Evolutionary conservation across 2,888 invertebrate species (phyloP).

Genomic region (Tachina lurida): DNA sequence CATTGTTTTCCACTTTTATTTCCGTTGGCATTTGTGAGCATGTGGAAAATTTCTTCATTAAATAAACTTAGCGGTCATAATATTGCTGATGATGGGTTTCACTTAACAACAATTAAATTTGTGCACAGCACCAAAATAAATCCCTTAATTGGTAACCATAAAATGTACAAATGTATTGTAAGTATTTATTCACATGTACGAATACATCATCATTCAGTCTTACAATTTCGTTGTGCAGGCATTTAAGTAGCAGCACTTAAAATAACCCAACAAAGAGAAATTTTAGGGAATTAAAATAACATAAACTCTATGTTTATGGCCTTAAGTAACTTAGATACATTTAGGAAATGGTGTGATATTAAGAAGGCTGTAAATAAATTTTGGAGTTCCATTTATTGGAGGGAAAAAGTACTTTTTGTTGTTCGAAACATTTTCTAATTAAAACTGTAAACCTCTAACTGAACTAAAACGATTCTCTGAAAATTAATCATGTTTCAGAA

Average conservation of each 20-base stretch:
- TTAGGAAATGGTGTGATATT: background rate
- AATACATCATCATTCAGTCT: slow-evolving; percentile 24
- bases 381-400: too few species aligned
- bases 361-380: too few species aligned
- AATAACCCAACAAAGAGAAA: slow-evolving; percentile 10
- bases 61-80: slow-evolving; percentile 71
- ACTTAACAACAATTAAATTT: slow-evolving; percentile 71
- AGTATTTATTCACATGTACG: slow-evolving; percentile 43
- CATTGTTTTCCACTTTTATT: slow-evolving; percentile 15
- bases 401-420: too few species aligned
- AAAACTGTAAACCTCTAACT: too few species aligned
- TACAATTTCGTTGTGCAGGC: background rate
- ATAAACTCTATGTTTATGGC: background rate
- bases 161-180: slow-evolving; percentile 70
- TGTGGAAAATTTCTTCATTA: slow-evolving; percentile 68
- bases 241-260: slow-evolving; percentile 11
- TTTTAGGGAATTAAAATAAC: background rate
- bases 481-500: too few species aligned
- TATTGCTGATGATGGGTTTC: slow-evolving; percentile 70
- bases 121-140: slow-evolving; percentile 70
- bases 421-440: too few species aligned
- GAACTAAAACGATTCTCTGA: too few species aligned
- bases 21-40: slow-evolving; percentile 34
- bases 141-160: slow-evolving; percentile 70
- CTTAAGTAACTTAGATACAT: too few species aligned